phyloP scores from a whole-genome alignment of 2,888 invertebrate genomes.

The Apantesis nais region DNA sequence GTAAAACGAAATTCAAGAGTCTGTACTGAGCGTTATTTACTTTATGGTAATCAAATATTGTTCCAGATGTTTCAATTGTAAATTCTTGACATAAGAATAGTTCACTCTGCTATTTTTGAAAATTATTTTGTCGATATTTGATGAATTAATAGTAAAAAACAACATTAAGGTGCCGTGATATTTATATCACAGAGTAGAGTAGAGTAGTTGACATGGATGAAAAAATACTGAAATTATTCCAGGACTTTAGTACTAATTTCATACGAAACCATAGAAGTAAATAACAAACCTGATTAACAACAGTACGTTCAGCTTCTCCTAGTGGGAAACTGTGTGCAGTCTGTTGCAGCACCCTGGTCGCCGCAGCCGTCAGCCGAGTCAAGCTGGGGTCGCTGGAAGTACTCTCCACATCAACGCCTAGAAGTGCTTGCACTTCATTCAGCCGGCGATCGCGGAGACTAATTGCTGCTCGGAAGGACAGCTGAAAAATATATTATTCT shows the following conservation, averaged over 20 bases:
- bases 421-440: slow-evolving; percentile 88
- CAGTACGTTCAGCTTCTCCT: slow-evolving; percentile 88
- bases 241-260: neutral
- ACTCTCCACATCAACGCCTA: slow-evolving; percentile 80
- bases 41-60: neutral
- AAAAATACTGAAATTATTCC: neutral
- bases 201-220: neutral
- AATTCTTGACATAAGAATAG: no score
- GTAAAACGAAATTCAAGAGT: no score
- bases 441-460: slow-evolving; percentile 90
- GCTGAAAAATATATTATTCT: slow-evolving; percentile 53
- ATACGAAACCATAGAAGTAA: neutral
- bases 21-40: neutral
- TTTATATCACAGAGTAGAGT: neutral
- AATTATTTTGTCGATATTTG: neutral
- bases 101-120: no score
- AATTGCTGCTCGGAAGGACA: slow-evolving; percentile 80
- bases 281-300: slow-evolving; percentile 84
- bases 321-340: slow-evolving; percentile 90
- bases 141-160: neutral
- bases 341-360: slow-evolving; percentile 88
- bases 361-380: slow-evolving; percentile 83
- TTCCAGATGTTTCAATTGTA: no score
- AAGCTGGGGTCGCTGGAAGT: slow-evolving; percentile 63
- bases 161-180: neutral